Evolutionary conservation across 2,888 invertebrate genomes (phyloP), one percentile per base, ranked within the genome.

Genomic region (Spatulosminthurus flaviceps): DNA sequence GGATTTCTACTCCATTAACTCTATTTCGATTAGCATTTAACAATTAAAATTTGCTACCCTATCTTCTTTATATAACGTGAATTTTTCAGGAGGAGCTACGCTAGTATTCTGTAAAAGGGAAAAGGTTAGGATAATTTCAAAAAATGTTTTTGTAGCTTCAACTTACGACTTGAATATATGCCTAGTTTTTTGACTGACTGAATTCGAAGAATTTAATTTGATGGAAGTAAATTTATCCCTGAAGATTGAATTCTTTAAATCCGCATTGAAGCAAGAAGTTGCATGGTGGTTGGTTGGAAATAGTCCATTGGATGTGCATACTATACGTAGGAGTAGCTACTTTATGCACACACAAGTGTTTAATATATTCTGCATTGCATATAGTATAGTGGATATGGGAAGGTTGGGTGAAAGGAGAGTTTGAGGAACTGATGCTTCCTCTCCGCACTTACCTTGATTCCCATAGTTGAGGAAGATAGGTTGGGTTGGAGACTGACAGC

Each of bases 211-310:
- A 42, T 16, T 21, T 42, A 43, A 72, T 72, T 72, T 72, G 51
- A 51, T 51, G 26, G 22, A 41, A 70, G 41, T 22, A 70, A 70
- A 70, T 70, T 70, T 34, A 70, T 51, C 51, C 51, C 42, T 42
- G 51, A 51, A 72, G 51, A 72, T 72, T 72, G 51, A 72, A 72
- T 72, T 72, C 43, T 72, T 26, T 51, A 51, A 72, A 24, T 72
- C 26, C 51, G 51, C 43, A 28, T 51, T 51, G 51, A 72, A 72
- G 51, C 43, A 42, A 22, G 72, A 51, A 26, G 72, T 72, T 72
- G 43, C 72, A n/a, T 72, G 41, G 41, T 41, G 71, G 42, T 41
- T 72, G 41, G 42, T 42, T 24, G 34, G 9, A 34, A 34, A n/a
- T n/a, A n/a, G n/a, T n/a, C n/a, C n/a, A n/a, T n/a, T n/a, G n/a